Evolutionary conservation across 2,797 vertebrate species (phyloP).

Genomic region (Liparis tanakae): DNA sequence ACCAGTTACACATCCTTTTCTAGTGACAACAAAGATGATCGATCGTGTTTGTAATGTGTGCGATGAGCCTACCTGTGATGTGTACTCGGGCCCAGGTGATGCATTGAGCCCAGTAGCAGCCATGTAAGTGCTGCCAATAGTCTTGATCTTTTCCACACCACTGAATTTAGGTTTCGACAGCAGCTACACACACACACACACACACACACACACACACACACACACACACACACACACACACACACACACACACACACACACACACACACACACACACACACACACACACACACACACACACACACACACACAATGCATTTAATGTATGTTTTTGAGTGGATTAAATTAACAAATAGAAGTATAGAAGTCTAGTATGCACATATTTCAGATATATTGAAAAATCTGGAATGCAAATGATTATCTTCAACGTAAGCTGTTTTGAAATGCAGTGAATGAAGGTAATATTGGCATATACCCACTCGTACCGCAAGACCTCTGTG

Average conservation of each 20-base stretch:
- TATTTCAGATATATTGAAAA: slow-evolving; percentile 4
- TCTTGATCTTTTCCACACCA: slow-evolving; percentile 99
- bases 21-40: not conserved
- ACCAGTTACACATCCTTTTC: not conserved
- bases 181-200: slow-evolving; percentile 78
- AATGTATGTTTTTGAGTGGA: not conserved
- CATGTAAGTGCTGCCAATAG: slow-evolving; percentile 99
- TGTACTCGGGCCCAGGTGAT: slow-evolving; percentile 86
- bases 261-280: no score
- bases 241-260: not conserved
- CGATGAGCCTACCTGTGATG: slow-evolving; percentile 82
- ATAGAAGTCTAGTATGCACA: not conserved
- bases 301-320: no score
- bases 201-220: no score
- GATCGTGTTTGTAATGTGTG: not conserved
- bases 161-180: slow-evolving; percentile 98
- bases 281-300: no score
- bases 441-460: slow-evolving; percentile 8
- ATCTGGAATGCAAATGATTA: not conserved
- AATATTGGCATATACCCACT: slow-evolving; percentile 30
- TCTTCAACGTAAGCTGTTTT: not conserved
- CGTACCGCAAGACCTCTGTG: slow-evolving; percentile 1
- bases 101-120: slow-evolving; percentile 94
- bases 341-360: not conserved
- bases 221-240: no score